Evolutionary conservation across 2,888 invertebrate species (phyloP), one percentile per base, ranked within the genome.

Genomic region (Rhorus exstirpatorius): DNA sequence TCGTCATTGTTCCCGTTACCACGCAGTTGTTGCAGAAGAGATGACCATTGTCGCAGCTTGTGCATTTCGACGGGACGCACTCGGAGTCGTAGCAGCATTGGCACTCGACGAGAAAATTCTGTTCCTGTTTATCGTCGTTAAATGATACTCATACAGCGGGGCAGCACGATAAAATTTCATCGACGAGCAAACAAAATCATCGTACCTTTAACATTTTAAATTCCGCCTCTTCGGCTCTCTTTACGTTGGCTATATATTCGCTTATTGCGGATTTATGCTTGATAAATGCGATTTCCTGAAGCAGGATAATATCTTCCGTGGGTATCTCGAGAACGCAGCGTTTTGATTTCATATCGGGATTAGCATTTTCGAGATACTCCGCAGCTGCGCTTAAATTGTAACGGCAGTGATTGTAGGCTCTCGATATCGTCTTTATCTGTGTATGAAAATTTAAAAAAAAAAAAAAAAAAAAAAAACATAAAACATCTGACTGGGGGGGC

Each of bases 61-160:
- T 87, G 61, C 89, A 89, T 80, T 90, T 90, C 0, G 89, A 88
- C 7, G 90, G 91, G 72, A 91, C 74, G 53, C 89, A 90, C 53
- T 95, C 94, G 60, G 94, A 94, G 60, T 94, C 94, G 82, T 84
- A 95, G 85, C 95, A 95, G 86, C 94, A 94, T 26, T 91, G 90
- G 88, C 95, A 95, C 77, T 93, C 93, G 6, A 92, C 67, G 31
- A 94, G 89, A 53, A 90, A 88, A 35, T 91, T 91, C 12, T 84
- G 87, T 41, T 70, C 80, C 89, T 91, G 86, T 12, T n/a, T n/a
- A n/a, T n/a, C n/a, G n/a, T n/a, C n/a, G n/a, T 49, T 67, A 19
- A 58, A 67, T n/a, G n/a, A 51, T 63, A 31, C 24, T 55, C 26
- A 14, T 46, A n/a, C n/a, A 4, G 1, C 14, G n/a, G 46, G 0